A percentile compares a stretch with the other conserved stretches of the same genome.
These are phyloP conservation scores for Chrysocyon brachyurus DNA, from an alignment of 2,797 vertebrate species.

Conservation along the genomic window DNA sequence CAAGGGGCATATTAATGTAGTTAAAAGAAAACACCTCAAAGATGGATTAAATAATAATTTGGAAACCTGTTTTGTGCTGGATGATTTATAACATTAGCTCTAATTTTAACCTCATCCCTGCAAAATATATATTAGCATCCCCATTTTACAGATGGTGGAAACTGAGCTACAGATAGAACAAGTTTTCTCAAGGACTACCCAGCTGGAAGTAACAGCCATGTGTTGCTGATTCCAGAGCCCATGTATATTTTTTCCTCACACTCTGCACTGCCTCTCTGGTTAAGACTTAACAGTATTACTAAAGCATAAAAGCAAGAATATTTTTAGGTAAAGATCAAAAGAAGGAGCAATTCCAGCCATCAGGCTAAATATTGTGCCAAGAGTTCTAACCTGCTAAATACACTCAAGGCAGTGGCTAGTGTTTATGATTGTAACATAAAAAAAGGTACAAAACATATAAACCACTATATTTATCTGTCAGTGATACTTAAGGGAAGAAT, in stretches of 20 bases:
- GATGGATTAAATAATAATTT: slow-evolving; percentile 19
- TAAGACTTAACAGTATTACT: slow-evolving; percentile 36
- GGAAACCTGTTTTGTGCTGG: slow-evolving; percentile 13
- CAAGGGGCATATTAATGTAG: background rate
- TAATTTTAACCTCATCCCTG: slow-evolving; percentile 52
- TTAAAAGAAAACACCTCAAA: slow-evolving; percentile 25
- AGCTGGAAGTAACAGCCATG: slow-evolving; percentile 15
- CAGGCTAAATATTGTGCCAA: background rate
- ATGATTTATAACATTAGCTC: slow-evolving; percentile 39
- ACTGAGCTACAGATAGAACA: background rate
- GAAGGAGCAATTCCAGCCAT: background rate
- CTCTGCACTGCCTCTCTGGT: background rate
- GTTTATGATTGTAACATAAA: slow-evolving; percentile 41
- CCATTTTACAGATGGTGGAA: slow-evolving; percentile 45
- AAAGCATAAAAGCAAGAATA: slow-evolving; percentile 52
- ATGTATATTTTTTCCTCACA: background rate
- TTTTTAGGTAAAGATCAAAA: slow-evolving; percentile 29
- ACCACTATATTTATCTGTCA: slow-evolving; percentile 61
- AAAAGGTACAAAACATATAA: slow-evolving; percentile 57
- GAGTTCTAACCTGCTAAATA: slow-evolving; percentile 34
- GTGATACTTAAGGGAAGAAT: slow-evolving; percentile 69
- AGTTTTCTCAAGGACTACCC: background rate
- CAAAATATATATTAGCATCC: background rate
- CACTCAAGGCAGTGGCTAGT: slow-evolving; percentile 33
- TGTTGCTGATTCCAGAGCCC: background rate